phyloP scores from a whole-genome alignment of 2,113 vertebrate species.

The Illadopsis cleaveri region DNA sequence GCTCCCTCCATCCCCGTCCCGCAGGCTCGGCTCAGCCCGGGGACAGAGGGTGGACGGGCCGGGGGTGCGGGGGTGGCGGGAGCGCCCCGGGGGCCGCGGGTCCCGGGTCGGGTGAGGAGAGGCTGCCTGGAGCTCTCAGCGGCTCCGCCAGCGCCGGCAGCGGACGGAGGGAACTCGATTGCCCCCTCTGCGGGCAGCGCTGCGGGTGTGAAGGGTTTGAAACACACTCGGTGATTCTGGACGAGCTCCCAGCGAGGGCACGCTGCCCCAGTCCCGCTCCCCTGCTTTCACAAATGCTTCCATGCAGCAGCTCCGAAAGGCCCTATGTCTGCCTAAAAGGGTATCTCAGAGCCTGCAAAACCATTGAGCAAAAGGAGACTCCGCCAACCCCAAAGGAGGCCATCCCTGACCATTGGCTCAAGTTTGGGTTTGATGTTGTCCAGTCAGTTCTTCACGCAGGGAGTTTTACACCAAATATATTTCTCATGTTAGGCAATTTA shows the following conservation, averaged over 20 bases:
- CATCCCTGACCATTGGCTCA: not conserved
- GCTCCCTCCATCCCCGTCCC: rapidly evolving
- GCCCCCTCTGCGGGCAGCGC: not conserved
- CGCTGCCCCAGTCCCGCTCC: not conserved
- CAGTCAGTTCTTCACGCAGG: rapidly evolving
- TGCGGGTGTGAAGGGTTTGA: not conserved
- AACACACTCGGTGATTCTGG: rapidly evolving
- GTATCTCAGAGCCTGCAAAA: rapidly evolving
- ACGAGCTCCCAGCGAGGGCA: rapidly evolving
- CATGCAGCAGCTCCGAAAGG: rapidly evolving
- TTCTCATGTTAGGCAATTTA: not conserved
- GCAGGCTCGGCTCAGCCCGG: not conserved
- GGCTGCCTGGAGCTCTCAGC: not conserved
- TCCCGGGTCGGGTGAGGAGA: not conserved
- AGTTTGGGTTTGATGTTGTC: rapidly evolving
- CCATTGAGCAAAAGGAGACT: not conserved
- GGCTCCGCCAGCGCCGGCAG: not conserved
- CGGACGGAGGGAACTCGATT: rapidly evolving
- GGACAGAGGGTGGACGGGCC: not conserved
- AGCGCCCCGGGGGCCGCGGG: rapidly evolving
- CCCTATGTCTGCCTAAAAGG: rapidly evolving
- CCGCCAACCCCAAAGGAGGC: not conserved
- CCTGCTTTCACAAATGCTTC: not conserved
- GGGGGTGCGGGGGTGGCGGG: not conserved
- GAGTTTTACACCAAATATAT: not conserved